Conservation (phyloP, 2,113 vertebrate species). For the Triplophysa dalaica region DNA sequence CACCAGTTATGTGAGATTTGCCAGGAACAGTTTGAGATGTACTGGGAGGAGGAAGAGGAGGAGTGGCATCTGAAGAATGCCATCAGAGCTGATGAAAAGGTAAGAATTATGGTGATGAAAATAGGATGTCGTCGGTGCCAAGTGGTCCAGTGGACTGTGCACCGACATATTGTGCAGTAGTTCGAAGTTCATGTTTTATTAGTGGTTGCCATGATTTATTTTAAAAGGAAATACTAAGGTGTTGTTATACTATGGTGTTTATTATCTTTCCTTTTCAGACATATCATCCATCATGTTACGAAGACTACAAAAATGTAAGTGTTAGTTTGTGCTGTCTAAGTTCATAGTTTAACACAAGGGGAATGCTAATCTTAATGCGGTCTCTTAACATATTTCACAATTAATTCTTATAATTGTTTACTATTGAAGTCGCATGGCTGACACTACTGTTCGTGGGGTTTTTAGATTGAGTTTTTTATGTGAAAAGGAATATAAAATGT, state of each 20-base stretch:
- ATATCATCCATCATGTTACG: constrained; percentile 96
- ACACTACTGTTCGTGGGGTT: neutral
- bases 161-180: too few species aligned
- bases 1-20: constrained; percentile 93
- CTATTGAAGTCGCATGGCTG: neutral
- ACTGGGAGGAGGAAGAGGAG: constrained; percentile 98
- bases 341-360: neutral
- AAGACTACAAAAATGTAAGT: constrained; percentile 98
- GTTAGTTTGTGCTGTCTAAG: constrained; percentile 9
- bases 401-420: neutral
- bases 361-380: neutral
- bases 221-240: neutral
- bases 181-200: neutral
- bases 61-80: constrained; percentile 98
- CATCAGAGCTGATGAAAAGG: constrained; percentile 92
- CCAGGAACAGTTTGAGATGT: constrained; percentile 96
- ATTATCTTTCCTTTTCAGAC: constrained; percentile 75
- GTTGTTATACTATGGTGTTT: neutral
- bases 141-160: too few species aligned
- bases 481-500: too few species aligned
- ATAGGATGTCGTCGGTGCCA: too few species aligned
- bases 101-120: constrained; percentile 51
- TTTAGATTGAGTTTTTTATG: neutral
- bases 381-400: neutral
- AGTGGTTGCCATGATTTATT: neutral